phyloP scores from a whole-genome alignment of 2,888 invertebrate species.

The Leucophenga maculata region DNA sequence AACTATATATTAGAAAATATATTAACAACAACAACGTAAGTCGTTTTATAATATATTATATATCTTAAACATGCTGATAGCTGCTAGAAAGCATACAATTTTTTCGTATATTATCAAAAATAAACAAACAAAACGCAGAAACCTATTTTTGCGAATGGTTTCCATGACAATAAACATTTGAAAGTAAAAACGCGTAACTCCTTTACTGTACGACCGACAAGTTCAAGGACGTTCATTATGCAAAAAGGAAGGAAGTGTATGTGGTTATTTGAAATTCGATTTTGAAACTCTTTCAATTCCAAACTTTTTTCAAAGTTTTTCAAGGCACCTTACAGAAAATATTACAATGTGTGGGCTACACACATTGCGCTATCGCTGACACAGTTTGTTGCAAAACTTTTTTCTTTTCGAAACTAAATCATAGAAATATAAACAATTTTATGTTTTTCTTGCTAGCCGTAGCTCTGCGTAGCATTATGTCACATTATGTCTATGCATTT shows the following conservation, averaged over 20 bases:
- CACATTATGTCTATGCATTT: neutral
- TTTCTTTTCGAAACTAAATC: no score
- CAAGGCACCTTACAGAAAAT: no score
- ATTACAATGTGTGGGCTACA: no score
- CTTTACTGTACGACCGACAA: slow-evolving; percentile 50
- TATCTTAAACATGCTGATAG: neutral
- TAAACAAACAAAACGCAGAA: no score
- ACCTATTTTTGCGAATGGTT: no score
- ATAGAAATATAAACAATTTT: no score
- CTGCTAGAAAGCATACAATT: neutral
- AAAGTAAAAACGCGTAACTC: slow-evolving; percentile 1
- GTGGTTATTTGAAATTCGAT: neutral
- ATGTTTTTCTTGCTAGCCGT: no score
- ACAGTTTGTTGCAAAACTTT: no score
- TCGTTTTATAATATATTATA: neutral
- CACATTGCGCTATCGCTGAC: no score
- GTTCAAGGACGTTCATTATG: slow-evolving; percentile 63
- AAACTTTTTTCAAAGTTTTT: neutral
- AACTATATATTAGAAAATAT: no score
- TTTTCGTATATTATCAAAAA: neutral
- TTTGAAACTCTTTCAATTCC: neutral
- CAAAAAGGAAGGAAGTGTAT: neutral
- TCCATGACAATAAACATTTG: no score
- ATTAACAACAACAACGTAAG: neutral
- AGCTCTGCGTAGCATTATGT: neutral